Conservation (phyloP, 2,888 invertebrate species). For the Euphydryas editha region DNA sequence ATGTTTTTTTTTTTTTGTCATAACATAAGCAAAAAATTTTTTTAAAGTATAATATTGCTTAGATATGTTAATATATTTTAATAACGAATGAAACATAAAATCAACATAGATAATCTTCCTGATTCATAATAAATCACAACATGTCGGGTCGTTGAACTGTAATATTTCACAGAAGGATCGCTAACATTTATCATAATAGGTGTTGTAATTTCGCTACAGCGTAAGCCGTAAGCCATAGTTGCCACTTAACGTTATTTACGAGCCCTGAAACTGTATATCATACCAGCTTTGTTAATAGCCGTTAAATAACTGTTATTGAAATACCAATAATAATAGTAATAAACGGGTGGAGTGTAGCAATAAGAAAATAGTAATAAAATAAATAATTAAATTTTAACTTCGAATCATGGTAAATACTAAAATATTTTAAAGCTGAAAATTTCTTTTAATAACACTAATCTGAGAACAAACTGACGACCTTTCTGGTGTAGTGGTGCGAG, state of each 20-base stretch:
- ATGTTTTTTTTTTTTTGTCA: too few species aligned
- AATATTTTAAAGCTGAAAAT: too few species aligned
- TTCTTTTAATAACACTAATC: too few species aligned
- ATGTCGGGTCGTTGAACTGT: constrained; percentile 12
- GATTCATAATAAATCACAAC: neutral
- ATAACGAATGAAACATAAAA: neutral
- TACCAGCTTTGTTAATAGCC: neutral
- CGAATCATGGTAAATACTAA: too few species aligned
- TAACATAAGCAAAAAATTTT: too few species aligned
- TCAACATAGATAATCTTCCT: neutral
- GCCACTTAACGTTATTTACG: constrained; percentile 18
- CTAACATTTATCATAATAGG: constrained; percentile 25
- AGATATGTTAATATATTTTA: neutral
- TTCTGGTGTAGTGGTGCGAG: too few species aligned
- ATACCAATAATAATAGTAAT: too few species aligned
- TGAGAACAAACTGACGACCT: too few species aligned
- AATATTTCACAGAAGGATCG: constrained; percentile 17
- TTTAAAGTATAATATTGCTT: neutral
- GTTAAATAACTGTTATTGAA: too few species aligned
- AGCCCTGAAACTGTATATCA: neutral
- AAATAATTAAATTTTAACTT: too few species aligned
- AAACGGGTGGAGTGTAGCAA: too few species aligned
- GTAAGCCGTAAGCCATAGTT: neutral
- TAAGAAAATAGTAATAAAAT: too few species aligned
- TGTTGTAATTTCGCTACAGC: constrained; percentile 21